phyloP scores from a whole-genome alignment of 2,797 vertebrate species.

The Apodemus agrarius region DNA sequence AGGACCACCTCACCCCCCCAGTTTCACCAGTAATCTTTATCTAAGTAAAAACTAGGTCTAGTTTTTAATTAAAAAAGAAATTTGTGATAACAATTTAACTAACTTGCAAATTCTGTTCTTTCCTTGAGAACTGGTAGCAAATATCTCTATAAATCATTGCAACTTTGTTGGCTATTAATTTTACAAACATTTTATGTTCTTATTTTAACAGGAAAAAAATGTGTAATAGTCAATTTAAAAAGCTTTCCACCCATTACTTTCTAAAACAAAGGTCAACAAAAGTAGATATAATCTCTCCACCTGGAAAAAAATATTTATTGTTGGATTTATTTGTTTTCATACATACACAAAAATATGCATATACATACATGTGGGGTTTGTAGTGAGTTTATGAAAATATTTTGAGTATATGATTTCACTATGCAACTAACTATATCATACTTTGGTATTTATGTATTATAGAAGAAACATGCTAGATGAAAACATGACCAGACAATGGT shows the following conservation, averaged over 20 bases:
- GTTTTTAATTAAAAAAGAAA: neutral
- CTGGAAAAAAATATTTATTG: neutral
- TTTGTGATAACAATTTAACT: neutral
- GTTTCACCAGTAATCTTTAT: neutral
- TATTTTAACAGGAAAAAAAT: slow-evolving; percentile 31
- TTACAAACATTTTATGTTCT: neutral
- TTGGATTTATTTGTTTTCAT: neutral
- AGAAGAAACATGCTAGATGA: neutral
- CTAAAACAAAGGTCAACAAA: neutral
- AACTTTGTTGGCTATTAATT: neutral
- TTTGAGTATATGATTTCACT: neutral
- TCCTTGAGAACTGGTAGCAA: neutral
- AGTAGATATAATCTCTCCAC: neutral
- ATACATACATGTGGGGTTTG: neutral
- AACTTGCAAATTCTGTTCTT: neutral
- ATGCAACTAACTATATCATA: neutral
- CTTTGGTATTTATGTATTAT: neutral
- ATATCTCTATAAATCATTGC: neutral
- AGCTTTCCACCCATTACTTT: neutral
- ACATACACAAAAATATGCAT: neutral
- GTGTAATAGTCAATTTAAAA: neutral
- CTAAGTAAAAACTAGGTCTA: neutral
- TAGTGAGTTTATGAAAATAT: neutral
- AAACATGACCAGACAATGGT: neutral
- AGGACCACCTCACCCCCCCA: neutral